Conservation (phyloP, 2,888 invertebrate species). For the Leptinotarsa rubiginosa region DNA sequence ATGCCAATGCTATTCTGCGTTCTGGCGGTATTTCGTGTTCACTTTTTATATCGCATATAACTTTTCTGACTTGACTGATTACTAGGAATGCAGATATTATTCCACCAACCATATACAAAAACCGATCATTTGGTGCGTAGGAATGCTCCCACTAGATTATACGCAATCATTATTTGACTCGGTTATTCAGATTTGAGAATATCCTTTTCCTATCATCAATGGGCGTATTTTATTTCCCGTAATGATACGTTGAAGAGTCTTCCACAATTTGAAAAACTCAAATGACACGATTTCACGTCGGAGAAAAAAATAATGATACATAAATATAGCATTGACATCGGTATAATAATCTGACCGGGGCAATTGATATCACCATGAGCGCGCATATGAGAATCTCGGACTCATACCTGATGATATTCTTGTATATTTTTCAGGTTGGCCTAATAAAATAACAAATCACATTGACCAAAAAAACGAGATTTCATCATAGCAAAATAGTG, state of each 20-base stretch:
- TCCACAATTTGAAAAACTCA: constrained; percentile 47
- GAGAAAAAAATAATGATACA: constrained; percentile 42
- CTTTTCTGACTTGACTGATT: too few relatives aligned
- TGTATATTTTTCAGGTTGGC: too few relatives aligned
- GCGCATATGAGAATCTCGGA: constrained; percentile 22
- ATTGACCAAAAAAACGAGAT: too few relatives aligned
- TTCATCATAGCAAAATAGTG: too few relatives aligned
- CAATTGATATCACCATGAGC: constrained; percentile 38
- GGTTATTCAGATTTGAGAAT: constrained; percentile 29
- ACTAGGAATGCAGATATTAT: neutral
- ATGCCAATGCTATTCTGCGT: too few relatives aligned
- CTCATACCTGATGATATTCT: neutral
- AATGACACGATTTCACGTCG: constrained; percentile 41
- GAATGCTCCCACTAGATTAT: constrained; percentile 9
- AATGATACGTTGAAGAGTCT: constrained; percentile 41
- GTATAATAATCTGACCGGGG: constrained; percentile 37
- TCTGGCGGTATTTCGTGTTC: too few relatives aligned
- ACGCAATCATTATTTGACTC: constrained; percentile 27
- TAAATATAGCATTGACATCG: constrained; percentile 45
- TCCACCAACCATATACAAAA: constrained; percentile 4
- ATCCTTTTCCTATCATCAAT: constrained; percentile 24
- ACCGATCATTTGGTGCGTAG: constrained; percentile 21
- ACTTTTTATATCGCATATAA: too few relatives aligned
- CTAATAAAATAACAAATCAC: too few relatives aligned
- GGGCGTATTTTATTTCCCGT: constrained; percentile 43